A percentile compares a stretch with the other conserved stretches of the same genome.
Conservation (phyloP, 2,797 vertebrate species). For the Diplodus puntazzo region DNA sequence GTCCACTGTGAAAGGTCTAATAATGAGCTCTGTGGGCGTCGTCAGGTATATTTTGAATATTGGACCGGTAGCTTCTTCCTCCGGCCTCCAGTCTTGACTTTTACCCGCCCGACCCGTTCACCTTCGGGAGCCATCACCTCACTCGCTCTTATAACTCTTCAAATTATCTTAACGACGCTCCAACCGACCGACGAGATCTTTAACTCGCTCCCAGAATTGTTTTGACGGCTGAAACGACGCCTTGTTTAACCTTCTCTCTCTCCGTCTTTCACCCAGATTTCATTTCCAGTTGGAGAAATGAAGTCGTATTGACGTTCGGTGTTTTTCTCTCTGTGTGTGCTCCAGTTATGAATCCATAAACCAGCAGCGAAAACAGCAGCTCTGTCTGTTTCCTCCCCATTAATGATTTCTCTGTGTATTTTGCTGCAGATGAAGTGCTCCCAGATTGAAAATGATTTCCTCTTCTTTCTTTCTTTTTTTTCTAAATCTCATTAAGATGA, state of each 20-base stretch:
- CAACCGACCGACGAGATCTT: neutral
- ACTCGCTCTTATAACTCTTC: neutral
- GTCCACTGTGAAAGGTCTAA: too few relatives aligned
- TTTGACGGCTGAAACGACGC: neutral
- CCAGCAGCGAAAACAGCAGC: conserved; percentile 34
- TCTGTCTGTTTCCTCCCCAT: conserved; percentile 36
- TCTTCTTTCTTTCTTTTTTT: conserved; percentile 2
- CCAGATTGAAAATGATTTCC: conserved; percentile 47
- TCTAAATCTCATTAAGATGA: conserved; percentile 46
- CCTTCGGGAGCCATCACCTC: too few relatives aligned
- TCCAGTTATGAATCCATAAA: conserved; percentile 61
- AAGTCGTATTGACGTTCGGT: conserved; percentile 24
- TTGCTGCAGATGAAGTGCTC: conserved; percentile 43
- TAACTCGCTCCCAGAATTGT: neutral
- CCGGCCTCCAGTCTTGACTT: neutral
- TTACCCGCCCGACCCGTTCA: too few relatives aligned
- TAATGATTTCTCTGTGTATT: conserved; percentile 49
- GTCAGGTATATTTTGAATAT: neutral
- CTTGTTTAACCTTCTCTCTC: neutral
- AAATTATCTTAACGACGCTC: neutral
- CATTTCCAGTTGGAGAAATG: conserved; percentile 29
- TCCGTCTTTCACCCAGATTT: conserved; percentile 5
- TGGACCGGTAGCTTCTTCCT: too few relatives aligned
- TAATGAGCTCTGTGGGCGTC: neutral
- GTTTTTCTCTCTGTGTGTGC: conserved; percentile 23